These are phyloP conservation scores for Apis florea DNA, from an alignment of 1,140 invertebrate genomes.

Conservation along the genomic window DNA sequence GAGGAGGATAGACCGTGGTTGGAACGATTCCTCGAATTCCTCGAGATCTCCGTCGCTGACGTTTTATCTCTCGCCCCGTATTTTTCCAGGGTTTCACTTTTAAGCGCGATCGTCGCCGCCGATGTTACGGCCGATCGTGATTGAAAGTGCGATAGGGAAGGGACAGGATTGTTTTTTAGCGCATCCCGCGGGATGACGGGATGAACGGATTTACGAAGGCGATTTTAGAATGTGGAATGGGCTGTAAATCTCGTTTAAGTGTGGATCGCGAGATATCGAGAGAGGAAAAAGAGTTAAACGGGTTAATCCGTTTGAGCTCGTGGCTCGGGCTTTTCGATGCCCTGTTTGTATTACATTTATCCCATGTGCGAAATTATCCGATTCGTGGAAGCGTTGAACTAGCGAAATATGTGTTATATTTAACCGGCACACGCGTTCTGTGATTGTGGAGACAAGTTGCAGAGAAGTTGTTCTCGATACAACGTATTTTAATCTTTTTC, in stretches of 20 bases:
- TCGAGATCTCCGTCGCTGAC: not conserved
- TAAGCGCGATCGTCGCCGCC: conserved; percentile 28
- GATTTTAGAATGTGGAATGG: conserved; percentile 9
- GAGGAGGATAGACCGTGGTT: not conserved
- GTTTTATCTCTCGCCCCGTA: conserved; percentile 19
- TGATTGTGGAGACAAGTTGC: too few relatives aligned
- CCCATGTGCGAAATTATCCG: too few relatives aligned
- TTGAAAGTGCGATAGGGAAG: not conserved
- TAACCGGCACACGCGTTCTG: too few relatives aligned
- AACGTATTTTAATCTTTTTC: too few relatives aligned
- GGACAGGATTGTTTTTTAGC: conserved; percentile 16
- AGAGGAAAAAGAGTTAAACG: not conserved
- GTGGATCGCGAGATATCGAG: not conserved
- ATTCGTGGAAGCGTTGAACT: too few relatives aligned
- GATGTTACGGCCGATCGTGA: conserved; percentile 15
- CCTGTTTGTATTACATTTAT: not conserved
- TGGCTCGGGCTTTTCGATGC: too few relatives aligned
- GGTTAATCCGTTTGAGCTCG: not conserved
- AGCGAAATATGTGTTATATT: too few relatives aligned
- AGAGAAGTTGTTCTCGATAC: too few relatives aligned
- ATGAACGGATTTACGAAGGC: not conserved
- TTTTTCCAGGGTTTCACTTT: conserved; percentile 33
- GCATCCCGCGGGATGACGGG: not conserved
- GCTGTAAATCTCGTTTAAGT: conserved; percentile 20
- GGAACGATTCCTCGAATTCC: not conserved